Conservation (phyloP, 2,888 invertebrate genomes). For the Cheilosia grossa region DNA sequence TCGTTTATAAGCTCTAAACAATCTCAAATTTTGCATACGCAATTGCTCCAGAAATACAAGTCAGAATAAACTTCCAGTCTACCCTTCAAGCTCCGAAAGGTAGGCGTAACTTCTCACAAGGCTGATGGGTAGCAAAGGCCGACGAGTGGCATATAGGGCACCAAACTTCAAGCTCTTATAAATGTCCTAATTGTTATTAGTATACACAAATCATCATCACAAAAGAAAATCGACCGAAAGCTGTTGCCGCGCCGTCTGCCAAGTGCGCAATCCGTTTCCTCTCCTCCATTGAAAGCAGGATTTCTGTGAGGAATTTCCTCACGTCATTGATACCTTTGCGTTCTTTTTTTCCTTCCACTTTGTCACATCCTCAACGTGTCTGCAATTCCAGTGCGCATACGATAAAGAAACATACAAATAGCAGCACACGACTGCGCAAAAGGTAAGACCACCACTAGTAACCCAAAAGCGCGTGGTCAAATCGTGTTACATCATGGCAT, state of each 20-base stretch:
- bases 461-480: slow-evolving; percentile 67
- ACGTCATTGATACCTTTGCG: slow-evolving; percentile 23
- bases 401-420: slow-evolving; percentile 43
- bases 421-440: slow-evolving; percentile 25
- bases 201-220: too few species aligned
- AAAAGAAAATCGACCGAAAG: background rate
- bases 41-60: too few species aligned
- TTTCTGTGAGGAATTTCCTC: slow-evolving; percentile 31
- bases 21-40: too few species aligned
- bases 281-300: slow-evolving; percentile 4
- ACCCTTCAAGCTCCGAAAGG: too few species aligned
- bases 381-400: slow-evolving; percentile 39
- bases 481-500: slow-evolving; percentile 61
- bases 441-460: slow-evolving; percentile 44
- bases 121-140: too few species aligned
- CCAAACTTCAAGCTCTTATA: too few species aligned
- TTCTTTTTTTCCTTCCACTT: slow-evolving; percentile 35
- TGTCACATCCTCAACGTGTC: slow-evolving; percentile 34
- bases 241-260: background rate
- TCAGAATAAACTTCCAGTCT: too few species aligned
- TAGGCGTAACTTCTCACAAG: too few species aligned
- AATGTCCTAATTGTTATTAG: too few species aligned
- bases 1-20: too few species aligned
- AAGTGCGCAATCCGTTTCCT: background rate
- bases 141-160: too few species aligned